phyloP scores from a whole-genome alignment of 2,113 vertebrate genomes.

The Phoenicopterus ruber region DNA sequence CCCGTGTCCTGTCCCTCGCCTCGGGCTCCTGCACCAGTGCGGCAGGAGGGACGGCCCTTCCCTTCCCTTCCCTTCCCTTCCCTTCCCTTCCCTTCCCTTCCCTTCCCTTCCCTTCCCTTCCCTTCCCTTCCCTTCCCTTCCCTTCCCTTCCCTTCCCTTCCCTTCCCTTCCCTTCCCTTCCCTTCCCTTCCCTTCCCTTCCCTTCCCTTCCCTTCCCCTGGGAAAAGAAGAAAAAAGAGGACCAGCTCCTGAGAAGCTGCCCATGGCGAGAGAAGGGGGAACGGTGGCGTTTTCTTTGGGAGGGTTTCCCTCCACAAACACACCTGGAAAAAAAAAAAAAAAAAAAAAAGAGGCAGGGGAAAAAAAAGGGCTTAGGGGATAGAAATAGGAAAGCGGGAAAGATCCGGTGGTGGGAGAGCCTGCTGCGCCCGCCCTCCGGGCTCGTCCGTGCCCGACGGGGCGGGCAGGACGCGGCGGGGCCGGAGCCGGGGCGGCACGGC shows the following conservation, averaged over 20 bases:
- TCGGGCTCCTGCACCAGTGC: neutral
- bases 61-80: neutral
- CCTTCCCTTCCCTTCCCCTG: neutral
- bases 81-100: neutral
- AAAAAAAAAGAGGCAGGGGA: rapidly evolving
- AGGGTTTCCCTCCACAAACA: neutral
- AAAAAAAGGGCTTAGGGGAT: too few species aligned
- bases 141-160: neutral
- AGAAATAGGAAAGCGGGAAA: neutral
- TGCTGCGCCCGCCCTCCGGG: neutral
- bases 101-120: neutral
- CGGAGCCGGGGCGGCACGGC: neutral
- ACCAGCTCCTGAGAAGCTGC: neutral
- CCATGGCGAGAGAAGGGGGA: neutral
- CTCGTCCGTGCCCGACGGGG: neutral
- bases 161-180: neutral
- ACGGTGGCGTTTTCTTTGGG: neutral
- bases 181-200: neutral
- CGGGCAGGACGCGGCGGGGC: neutral
- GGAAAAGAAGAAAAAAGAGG: too few species aligned
- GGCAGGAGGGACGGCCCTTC: neutral
- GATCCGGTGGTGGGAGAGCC: neutral
- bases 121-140: neutral
- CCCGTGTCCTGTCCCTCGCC: neutral
- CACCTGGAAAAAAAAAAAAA: neutral